Conservation (phyloP, 2,888 invertebrate species). For the Mythimna ferrago region DNA sequence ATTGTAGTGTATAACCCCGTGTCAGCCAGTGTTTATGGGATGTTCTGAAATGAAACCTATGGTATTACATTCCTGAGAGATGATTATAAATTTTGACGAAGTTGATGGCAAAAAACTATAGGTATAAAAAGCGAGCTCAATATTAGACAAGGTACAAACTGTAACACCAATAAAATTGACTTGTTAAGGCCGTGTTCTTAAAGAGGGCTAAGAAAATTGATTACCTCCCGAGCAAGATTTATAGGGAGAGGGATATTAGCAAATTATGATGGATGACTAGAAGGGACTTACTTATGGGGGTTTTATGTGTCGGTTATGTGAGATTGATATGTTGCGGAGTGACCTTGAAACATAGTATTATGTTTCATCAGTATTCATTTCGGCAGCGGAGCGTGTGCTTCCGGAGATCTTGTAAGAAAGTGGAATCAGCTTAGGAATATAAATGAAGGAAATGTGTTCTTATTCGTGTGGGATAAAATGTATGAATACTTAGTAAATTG, state of each 20-base stretch:
- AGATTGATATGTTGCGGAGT: conserved; percentile 44
- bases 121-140: not conserved
- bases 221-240: conserved; percentile 55
- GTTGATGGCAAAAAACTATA: not conserved
- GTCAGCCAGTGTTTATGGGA: no score
- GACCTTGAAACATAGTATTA: conserved; percentile 30
- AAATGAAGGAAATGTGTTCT: not conserved
- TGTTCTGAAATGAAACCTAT: no score
- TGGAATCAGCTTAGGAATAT: not conserved
- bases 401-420: not conserved
- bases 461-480: no score
- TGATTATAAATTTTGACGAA: no score
- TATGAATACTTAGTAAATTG: no score
- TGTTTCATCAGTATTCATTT: conserved; percentile 34
- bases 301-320: conserved; percentile 30
- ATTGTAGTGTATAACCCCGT: no score
- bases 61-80: no score
- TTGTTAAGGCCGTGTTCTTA: conserved; percentile 24
- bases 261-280: conserved; percentile 62
- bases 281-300: conserved; percentile 35
- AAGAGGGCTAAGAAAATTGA: conserved; percentile 47
- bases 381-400: not conserved
- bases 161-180: conserved; percentile 41
- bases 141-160: not conserved
- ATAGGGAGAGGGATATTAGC: conserved; percentile 60